Conservation (phyloP, 2,113 vertebrate genomes). For the Toxostoma redivivum region DNA sequence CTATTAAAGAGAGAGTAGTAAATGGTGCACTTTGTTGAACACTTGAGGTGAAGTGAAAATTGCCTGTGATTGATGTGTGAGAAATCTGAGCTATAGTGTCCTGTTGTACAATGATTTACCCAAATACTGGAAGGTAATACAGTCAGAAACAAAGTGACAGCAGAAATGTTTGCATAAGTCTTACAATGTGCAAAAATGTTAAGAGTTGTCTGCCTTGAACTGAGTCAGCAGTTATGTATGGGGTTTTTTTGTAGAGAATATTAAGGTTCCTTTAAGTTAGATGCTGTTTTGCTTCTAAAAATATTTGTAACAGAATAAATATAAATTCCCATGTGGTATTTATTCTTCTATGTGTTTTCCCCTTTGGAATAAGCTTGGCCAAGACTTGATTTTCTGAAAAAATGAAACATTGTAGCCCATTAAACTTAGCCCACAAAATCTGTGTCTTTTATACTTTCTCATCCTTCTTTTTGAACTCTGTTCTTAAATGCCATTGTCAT, state of each 20-base stretch:
- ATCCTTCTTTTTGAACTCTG: background rate
- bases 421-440: background rate
- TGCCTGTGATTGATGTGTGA: background rate
- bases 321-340: background rate
- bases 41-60: background rate
- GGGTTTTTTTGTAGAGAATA: background rate
- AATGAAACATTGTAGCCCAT: background rate
- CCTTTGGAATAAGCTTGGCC: background rate
- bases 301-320: background rate
- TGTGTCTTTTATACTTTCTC: background rate
- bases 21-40: background rate
- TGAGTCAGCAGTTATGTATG: background rate
- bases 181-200: background rate
- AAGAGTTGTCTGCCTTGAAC: background rate
- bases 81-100: background rate
- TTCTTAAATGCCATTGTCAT: background rate
- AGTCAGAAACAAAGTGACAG: background rate
- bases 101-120: background rate
- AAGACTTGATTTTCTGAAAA: background rate
- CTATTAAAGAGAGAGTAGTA: background rate
- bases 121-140: background rate
- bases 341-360: background rate
- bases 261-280: background rate
- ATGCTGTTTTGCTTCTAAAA: background rate
- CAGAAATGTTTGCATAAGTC: background rate